These are phyloP conservation scores for Danio aesculapii DNA, from an alignment of 2,797 vertebrate genomes.

Conservation along the genomic window DNA sequence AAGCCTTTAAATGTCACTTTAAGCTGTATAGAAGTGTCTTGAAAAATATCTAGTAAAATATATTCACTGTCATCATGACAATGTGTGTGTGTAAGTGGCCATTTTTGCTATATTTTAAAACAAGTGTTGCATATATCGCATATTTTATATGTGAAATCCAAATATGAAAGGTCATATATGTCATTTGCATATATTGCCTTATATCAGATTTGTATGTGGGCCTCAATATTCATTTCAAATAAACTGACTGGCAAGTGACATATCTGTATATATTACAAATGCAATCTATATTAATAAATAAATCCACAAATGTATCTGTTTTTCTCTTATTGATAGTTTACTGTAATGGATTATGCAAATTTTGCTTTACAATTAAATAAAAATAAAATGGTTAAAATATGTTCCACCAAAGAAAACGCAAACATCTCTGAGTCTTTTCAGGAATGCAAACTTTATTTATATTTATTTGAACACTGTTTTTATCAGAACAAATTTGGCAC, in stretches of 20 bases:
- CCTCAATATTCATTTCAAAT: conserved; percentile 53
- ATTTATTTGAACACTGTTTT: conserved; percentile 73
- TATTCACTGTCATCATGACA: too few species aligned
- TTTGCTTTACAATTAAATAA: not conserved
- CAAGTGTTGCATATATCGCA: too few species aligned
- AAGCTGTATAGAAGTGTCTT: too few species aligned
- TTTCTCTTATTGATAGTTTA: conserved; percentile 12
- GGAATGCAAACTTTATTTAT: conserved; percentile 80
- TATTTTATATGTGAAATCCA: too few species aligned
- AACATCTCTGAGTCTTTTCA: conserved; percentile 49
- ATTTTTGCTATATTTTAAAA: too few species aligned
- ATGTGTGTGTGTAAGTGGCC: too few species aligned
- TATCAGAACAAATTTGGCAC: conserved; percentile 74
- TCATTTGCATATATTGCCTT: too few species aligned
- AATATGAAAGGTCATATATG: too few species aligned
- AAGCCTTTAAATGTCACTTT: too few species aligned
- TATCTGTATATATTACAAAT: conserved; percentile 73
- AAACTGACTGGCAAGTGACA: conserved; percentile 51
- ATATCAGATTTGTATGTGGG: not conserved
- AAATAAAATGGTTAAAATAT: conserved; percentile 17
- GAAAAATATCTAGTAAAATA: too few species aligned
- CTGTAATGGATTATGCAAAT: conserved; percentile 18
- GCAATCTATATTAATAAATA: conserved; percentile 79
- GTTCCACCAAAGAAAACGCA: conserved; percentile 3
- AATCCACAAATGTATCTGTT: conserved; percentile 69